These are phyloP conservation scores for Drosophila algonquin DNA, from an alignment of 2,888 invertebrate genomes.

Conservation along the genomic window DNA sequence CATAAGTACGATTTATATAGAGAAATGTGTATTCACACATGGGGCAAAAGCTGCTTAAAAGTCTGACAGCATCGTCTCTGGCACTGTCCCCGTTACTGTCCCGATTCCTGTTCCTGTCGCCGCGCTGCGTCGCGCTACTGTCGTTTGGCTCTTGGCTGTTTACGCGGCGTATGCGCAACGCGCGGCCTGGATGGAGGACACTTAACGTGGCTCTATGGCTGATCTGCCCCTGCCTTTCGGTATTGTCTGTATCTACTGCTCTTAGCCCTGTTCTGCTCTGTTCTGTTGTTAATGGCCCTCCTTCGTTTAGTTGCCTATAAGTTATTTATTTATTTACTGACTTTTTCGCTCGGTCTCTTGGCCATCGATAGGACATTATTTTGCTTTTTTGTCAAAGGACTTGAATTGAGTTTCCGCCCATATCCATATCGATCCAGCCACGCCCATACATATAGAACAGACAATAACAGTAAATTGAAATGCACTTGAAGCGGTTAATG, in stretches of 20 bases:
- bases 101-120: too few species aligned
- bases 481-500: constrained; percentile 53
- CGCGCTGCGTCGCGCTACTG: constrained; percentile 1
- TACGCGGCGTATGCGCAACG: constrained; percentile 66
- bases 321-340: constrained; percentile 65
- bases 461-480: constrained; percentile 69
- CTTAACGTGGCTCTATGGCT: constrained; percentile 43
- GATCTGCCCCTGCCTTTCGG: constrained; percentile 2
- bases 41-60: constrained; percentile 68
- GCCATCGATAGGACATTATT: constrained; percentile 54
- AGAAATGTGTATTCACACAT: constrained; percentile 28
- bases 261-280: constrained; percentile 5
- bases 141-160: constrained; percentile 37
- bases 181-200: constrained; percentile 12
- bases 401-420: constrained; percentile 18
- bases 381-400: constrained; percentile 20
- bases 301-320: constrained; percentile 68
- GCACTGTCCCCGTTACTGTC: neutral
- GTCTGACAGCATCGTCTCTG: constrained; percentile 52
- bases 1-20: constrained; percentile 38
- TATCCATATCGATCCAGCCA: constrained; percentile 25
- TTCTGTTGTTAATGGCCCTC: constrained; percentile 58
- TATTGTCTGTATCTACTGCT: neutral
- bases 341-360: constrained; percentile 35
- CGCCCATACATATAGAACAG: constrained; percentile 46